Evolutionary conservation across 2,888 invertebrate species (phyloP), one percentile per base, ranked within the genome.

Genomic region (Drosophila niveifrons): DNA sequence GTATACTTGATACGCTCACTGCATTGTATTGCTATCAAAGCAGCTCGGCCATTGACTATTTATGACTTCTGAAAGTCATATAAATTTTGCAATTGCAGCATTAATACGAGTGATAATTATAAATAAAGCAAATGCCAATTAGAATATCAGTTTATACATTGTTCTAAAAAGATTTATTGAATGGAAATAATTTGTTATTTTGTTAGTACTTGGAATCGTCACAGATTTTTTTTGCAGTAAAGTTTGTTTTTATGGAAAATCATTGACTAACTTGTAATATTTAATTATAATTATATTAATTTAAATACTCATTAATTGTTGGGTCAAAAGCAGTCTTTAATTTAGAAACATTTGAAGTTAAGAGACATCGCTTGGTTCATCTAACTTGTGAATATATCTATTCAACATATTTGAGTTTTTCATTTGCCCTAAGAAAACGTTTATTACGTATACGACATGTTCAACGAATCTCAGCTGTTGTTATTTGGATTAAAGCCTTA

Each of bases 1-100:
- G 77, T 66, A 77, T 72, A 55, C 77, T 72, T 74, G 50, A 77
- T 74, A 55, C 66, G 61, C 53, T 36, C 18, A 28, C 17, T 18
- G 13, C 1, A 17, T 15, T 17, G 11, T 2, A 1, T 31, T 15
- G 11, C 2, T 8, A 53, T 50, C 53, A 17, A n/a, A 64, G n/a
- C 31, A 9, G 13, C 8, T 29, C 15, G 17, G n/a, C 17, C 10
- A 46, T 10, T 4, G 9, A 43, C 11, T 31, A 63, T 75, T 41
- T 52, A 68, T 67, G 41, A 13, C 46, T 15, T 13, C 31, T 7
- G 15, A 23, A 15, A 43, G 41, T 63, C 57, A 52, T 52, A 57
- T 44, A 44, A 62, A 48, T 69, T 51, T 28, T 2, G 23, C 39
- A 61, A 9, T 23, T 67, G 75, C 74, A 66, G 52, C 18, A 8